These are phyloP conservation scores for Brachypalpus laphriformis DNA, from an alignment of 2,888 invertebrate species.

Conservation along the genomic window DNA sequence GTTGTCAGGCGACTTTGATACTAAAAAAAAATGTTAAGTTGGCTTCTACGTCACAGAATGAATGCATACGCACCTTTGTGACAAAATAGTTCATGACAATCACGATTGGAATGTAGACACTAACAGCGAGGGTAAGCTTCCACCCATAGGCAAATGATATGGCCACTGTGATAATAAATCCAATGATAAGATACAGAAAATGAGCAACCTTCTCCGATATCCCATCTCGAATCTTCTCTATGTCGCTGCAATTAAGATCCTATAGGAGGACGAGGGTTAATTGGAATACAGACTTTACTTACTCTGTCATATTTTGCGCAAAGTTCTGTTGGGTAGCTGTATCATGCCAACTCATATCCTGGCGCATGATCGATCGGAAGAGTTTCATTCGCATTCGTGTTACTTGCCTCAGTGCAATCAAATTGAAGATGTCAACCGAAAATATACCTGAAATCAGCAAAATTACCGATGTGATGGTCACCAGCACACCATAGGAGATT, in stretches of 20 bases:
- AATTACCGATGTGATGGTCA: constrained; percentile 84
- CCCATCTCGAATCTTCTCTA: constrained; percentile 92
- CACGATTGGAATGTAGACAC: constrained; percentile 90
- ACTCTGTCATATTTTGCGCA: constrained; percentile 90
- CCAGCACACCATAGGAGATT: constrained; percentile 87
- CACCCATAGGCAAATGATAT: constrained; percentile 92
- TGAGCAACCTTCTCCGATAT: constrained; percentile 93
- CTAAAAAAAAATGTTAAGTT: constrained; percentile 80
- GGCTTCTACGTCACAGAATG: no score
- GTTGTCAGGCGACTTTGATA: constrained; percentile 87
- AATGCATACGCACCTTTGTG: constrained; percentile 86
- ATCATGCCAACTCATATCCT: constrained; percentile 91
- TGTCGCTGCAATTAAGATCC: constrained; percentile 84
- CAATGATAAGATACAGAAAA: constrained; percentile 85
- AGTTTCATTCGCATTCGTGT: constrained; percentile 86
- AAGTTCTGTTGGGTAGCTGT: constrained; percentile 88
- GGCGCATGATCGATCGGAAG: constrained; percentile 86
- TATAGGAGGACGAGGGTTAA: neutral
- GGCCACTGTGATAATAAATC: constrained; percentile 85
- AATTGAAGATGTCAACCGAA: constrained; percentile 87
- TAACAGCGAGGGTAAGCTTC: constrained; percentile 92
- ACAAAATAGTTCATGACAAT: constrained; percentile 89
- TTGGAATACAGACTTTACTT: constrained; percentile 80
- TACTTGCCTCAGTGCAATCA: constrained; percentile 86
- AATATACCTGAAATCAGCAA: constrained; percentile 87